Percentiles rank a stretch among this genome's conserved stretches.
phyloP scores from a whole-genome alignment of 1,140 invertebrate genomes.

The Drosophila nannoptera region DNA sequence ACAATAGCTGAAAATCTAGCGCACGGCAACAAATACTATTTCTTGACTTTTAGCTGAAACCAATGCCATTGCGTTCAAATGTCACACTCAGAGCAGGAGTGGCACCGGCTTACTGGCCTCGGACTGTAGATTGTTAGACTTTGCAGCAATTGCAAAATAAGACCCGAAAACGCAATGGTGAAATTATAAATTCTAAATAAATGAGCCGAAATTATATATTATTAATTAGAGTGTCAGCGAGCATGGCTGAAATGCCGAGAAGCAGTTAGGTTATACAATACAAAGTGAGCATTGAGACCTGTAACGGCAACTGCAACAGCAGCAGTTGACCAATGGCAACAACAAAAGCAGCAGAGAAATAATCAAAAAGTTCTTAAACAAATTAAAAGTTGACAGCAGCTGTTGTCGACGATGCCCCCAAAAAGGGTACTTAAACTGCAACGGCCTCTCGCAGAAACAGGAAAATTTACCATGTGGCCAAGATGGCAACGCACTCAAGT shows the following conservation, averaged over 20 bases:
- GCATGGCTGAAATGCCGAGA: background rate
- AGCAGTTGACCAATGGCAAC: slow-evolving; percentile 16
- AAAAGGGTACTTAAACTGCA: slow-evolving; percentile 38
- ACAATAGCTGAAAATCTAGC: slow-evolving; percentile 23
- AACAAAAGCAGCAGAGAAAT: slow-evolving; percentile 47
- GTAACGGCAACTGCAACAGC: slow-evolving; percentile 27
- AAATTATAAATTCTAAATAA: slow-evolving; percentile 57
- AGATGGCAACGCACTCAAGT: slow-evolving; percentile 42
- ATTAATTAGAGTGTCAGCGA: slow-evolving; percentile 54
- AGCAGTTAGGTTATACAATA: too few species aligned
- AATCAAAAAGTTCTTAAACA: slow-evolving; percentile 77
- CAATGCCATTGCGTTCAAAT: slow-evolving; percentile 36
- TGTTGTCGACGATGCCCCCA: background rate
- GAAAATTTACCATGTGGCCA: slow-evolving; percentile 66
- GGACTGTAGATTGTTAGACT: slow-evolving; percentile 42
- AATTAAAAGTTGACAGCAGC: slow-evolving; percentile 70
- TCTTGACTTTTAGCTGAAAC: background rate
- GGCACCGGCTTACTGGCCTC: slow-evolving; percentile 11
- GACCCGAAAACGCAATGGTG: too few species aligned
- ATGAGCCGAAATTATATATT: slow-evolving; percentile 71
- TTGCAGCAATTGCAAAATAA: slow-evolving; percentile 47
- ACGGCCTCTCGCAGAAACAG: slow-evolving; percentile 38
- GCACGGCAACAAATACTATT: slow-evolving; percentile 6
- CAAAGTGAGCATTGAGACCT: slow-evolving; percentile 58
- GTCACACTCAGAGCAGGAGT: slow-evolving; percentile 55